Base-by-base conservation (phyloP, 2,113 vertebrate species). In the Phyllopteryx taeniolatus region DNA sequence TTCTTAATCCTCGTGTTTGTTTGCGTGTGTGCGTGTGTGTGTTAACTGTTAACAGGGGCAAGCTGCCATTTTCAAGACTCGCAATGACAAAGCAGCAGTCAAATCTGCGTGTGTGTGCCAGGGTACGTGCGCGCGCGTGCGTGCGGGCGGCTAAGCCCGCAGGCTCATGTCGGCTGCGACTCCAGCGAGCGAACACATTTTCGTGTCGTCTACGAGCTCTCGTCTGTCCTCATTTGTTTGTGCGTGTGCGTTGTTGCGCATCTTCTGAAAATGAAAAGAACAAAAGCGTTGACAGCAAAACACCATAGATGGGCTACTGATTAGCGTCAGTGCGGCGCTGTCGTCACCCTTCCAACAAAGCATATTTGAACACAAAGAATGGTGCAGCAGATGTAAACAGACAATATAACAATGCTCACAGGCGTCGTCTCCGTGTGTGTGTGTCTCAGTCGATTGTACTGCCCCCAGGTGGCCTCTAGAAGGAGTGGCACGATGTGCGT, bases 41-140 rank as follows among this genome's bases (percentile, higher is more conserved):
- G 44, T 57, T 10, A 82, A 85, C 76, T 73, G 74, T 83, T 60
- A 82, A 74, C 77, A 69, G 68, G 83, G 1, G 83, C 77, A 78
- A 91, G 91, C 85, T 88, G 87, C 91, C 88, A 91, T 90, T 88
- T 89, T 86, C 71, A 83, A 83, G 89, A 87, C 86, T 89, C 86
- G 86, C 46, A 80, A 82, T 82, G 84, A 73, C 83, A 91, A 89
- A 90, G 84, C 74, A 86, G 75, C 78, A 43, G 69, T 72, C 63
- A 82, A 76, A 84, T 86, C 71, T 51, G 70, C 54, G 57, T 60
- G 59, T 59, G 77, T 39, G 61, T 27, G 27, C 1, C 1, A 27
- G 27, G 27, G 27, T 27, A 1, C 27, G 27, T 27, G 27, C 27
- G 27, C 27, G 27, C 71, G 78, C 12, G n/a, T 44, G 62, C 11